These are phyloP conservation scores for Urocyon cinereoargenteus DNA, from an alignment of 2,797 vertebrate genomes.

Conservation along the genomic window DNA sequence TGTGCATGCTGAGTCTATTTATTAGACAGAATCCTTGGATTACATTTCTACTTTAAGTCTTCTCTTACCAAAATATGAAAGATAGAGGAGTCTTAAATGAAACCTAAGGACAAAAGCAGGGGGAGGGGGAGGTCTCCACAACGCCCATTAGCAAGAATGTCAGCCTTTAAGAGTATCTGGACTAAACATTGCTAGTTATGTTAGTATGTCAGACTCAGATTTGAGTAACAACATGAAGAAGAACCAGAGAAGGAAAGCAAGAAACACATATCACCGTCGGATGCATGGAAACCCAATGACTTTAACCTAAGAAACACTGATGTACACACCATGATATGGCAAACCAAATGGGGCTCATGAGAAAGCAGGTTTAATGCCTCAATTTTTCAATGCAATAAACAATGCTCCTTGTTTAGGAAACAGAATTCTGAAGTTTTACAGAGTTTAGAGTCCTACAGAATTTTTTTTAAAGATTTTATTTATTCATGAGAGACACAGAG, in stretches of 20 bases:
- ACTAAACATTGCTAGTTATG: neutral
- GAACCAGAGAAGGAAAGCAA: neutral
- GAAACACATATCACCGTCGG: neutral
- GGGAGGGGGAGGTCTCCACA: neutral
- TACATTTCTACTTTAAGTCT: slow-evolving; percentile 83
- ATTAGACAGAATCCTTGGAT: slow-evolving; percentile 82
- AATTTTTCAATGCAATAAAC: neutral
- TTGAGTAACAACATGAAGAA: neutral
- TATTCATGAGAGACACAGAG: too few relatives aligned
- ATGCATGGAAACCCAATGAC: rapidly evolving
- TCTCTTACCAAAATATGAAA: slow-evolving; percentile 84
- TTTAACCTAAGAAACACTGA: neutral
- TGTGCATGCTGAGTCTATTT: slow-evolving; percentile 84
- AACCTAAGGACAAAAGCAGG: slow-evolving; percentile 44
- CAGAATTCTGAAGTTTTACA: neutral
- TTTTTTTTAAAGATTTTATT: neutral
- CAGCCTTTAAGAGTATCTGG: neutral
- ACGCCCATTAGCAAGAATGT: slow-evolving; percentile 56
- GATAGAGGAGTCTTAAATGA: slow-evolving; percentile 79
- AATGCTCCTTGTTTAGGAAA: neutral
- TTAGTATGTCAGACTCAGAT: neutral
- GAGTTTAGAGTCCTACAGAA: neutral
- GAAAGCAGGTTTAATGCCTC: neutral
- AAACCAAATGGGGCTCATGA: neutral
- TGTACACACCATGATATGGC: rapidly evolving